Evolutionary conservation across 2,888 invertebrate genomes (phyloP).

Genomic region (Meteorus cinctellus): DNA sequence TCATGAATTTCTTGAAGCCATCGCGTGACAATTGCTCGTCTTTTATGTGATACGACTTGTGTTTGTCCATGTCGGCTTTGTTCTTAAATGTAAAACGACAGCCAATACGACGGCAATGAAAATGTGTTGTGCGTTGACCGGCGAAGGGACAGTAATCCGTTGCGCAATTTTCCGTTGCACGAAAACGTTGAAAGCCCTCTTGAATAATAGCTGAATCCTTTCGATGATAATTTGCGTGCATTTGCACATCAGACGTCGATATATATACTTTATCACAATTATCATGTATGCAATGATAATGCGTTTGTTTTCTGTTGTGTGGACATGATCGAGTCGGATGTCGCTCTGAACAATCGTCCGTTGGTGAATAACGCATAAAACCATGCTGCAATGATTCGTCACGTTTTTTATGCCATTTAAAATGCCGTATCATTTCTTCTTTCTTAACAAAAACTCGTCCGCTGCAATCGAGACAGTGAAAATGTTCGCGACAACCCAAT

Average conservation of each 20-base stretch:
- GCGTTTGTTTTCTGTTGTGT: constrained; percentile 95
- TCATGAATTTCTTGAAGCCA: constrained; percentile 99
- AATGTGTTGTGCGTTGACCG: constrained; percentile 97
- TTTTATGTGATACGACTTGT: constrained; percentile 98
- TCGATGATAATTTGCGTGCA: constrained; percentile 99
- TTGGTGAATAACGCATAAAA: constrained; percentile 94
- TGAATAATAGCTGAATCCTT: constrained; percentile 98
- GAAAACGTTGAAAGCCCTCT: constrained; percentile 96
- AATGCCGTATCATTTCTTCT: constrained; percentile 98
- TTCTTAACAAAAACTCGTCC: constrained; percentile 96
- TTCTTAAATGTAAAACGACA: constrained; percentile 98
- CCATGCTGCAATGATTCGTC: constrained; percentile 97
- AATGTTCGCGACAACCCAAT: constrained; percentile 94
- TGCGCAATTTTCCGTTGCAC: constrained; percentile 96
- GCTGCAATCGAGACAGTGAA: constrained; percentile 90
- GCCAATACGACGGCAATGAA: constrained; percentile 93
- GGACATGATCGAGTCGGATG: constrained; percentile 85
- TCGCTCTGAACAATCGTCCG: constrained; percentile 93
- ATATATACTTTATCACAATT: constrained; percentile 97
- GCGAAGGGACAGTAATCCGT: constrained; percentile 93
- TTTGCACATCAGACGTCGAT: constrained; percentile 98
- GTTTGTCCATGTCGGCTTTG: constrained; percentile 99
- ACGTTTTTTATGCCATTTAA: constrained; percentile 99
- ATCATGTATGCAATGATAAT: constrained; percentile 97
- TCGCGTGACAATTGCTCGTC: constrained; percentile 96